Percentiles rank a stretch among this genome's conserved stretches.
These are phyloP conservation scores for Drosophila albomicans DNA, from an alignment of 1,140 invertebrate species.

Conservation along the genomic window DNA sequence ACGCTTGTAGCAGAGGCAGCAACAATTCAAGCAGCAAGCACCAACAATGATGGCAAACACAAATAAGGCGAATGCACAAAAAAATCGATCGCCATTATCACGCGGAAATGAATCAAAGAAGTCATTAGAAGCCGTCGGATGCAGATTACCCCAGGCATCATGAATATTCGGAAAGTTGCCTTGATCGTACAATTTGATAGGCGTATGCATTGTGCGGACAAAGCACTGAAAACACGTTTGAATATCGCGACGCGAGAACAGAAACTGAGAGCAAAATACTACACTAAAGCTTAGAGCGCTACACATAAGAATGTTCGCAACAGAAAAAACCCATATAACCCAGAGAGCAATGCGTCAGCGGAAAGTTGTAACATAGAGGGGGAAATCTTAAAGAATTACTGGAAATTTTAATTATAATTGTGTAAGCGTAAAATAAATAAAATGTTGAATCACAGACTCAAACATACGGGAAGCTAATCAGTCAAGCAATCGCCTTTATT, in stretches of 20 bases:
- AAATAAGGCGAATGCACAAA: constrained; percentile 2
- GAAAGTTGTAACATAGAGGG: neutral
- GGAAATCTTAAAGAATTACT: neutral
- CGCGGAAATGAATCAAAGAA: neutral
- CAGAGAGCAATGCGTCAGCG: neutral
- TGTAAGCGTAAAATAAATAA: neutral
- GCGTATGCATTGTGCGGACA: neutral
- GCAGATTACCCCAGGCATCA: neutral
- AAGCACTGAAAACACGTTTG: constrained; percentile 16
- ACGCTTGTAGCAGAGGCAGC: neutral
- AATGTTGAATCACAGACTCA: neutral
- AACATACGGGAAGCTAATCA: neutral
- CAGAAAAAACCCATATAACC: constrained; percentile 2
- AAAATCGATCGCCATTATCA: neutral
- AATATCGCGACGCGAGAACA: constrained; percentile 6
- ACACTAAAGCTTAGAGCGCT: neutral
- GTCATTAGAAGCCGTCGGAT: neutral
- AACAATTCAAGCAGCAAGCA: constrained; percentile 5
- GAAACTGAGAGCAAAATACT: constrained; percentile 4
- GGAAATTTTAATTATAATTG: constrained; percentile 1
- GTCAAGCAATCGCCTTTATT: neutral
- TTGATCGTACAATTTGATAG: neutral
- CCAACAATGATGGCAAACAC: neutral
- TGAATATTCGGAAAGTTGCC: neutral
- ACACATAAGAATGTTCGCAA: neutral